These are phyloP conservation scores for Ganaspis brasiliensis DNA, from an alignment of 2,888 invertebrate genomes.

Conservation along the genomic window DNA sequence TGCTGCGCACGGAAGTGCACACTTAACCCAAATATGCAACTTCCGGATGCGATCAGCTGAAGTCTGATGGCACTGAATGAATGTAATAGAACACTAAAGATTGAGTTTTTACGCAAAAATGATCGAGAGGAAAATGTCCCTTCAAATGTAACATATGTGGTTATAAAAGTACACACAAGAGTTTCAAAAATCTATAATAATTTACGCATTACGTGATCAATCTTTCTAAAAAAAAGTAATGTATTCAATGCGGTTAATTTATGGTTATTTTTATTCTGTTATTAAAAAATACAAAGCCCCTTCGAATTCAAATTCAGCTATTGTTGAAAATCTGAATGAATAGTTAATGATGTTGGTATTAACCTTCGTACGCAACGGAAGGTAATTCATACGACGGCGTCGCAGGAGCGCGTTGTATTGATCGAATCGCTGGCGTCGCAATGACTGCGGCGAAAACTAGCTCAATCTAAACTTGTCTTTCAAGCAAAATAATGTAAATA, in stretches of 20 bases:
- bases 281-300: too few species aligned
- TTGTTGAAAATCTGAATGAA: neutral
- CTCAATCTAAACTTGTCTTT: conserved; percentile 2
- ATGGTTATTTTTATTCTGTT: too few species aligned
- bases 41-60: conserved; percentile 61
- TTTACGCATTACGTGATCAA: too few species aligned
- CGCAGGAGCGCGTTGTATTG: conserved; percentile 63
- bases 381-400: conserved; percentile 55
- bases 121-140: too few species aligned
- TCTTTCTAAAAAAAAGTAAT: too few species aligned
- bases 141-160: too few species aligned
- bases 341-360: conserved; percentile 5
- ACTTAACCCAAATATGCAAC: conserved; percentile 70
- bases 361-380: conserved; percentile 13
- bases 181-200: too few species aligned
- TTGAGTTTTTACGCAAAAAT: neutral
- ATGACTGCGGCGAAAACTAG: conserved; percentile 16
- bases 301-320: neutral
- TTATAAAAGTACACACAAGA: too few species aligned
- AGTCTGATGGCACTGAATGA: conserved; percentile 23
- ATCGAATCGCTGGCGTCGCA: conserved; percentile 60
- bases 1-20: conserved; percentile 60
- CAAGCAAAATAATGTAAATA: neutral
- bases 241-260: too few species aligned
- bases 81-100: neutral